Base-by-base conservation (phyloP, 2,113 vertebrate genomes). In the Hippocampus mohnikei region DNA sequence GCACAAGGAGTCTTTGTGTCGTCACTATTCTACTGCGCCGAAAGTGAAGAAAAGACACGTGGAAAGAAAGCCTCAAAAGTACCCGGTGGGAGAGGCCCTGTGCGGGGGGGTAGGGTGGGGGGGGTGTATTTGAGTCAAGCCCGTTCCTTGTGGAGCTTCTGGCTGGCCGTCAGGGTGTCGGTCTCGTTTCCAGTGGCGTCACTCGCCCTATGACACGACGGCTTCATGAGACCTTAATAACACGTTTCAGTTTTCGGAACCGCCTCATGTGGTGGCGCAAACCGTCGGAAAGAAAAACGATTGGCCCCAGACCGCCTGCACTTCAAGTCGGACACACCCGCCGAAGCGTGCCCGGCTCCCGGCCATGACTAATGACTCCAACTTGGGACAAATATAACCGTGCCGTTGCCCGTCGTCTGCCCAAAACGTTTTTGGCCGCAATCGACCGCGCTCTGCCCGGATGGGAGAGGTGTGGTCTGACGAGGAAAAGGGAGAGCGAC, bases 1-100 rank as follows among this genome's bases (percentile, higher is more conserved):
- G 84, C 87, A 8, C 88, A 91, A 85, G 81, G 81, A 84, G 82
- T 56, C 89, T 90, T 91, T 91, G 90, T 92, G 66, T 76, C 71
- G 59, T 75, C 59, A 74, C 72, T 63, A 77, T 74, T 80, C 78
- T 77, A 76, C 84, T 40, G 44, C 73, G 68, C 67, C 72, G 40
- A 63, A 70, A 81, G 73, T 52, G 50, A 68, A 70, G 77, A 27
- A 82, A 86, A 82, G 77, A 81, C 76, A 75, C 78, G 85, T 79
- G 81, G 87, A 88, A 89, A 88, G 80, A 90, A 84, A 75, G 73
- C 81, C 21, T 84, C 75, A 83, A 83, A 83, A 80, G 81, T 87
- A 63, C 85, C 60, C 58, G 42, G 81, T 80, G 79, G 74, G 80
- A 75, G 84, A 1, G 33, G 5, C 33, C 33, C 33, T 37, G 33